These are phyloP conservation scores for Epinotia demarniana DNA, from an alignment of 2,888 invertebrate genomes.

Conservation along the genomic window DNA sequence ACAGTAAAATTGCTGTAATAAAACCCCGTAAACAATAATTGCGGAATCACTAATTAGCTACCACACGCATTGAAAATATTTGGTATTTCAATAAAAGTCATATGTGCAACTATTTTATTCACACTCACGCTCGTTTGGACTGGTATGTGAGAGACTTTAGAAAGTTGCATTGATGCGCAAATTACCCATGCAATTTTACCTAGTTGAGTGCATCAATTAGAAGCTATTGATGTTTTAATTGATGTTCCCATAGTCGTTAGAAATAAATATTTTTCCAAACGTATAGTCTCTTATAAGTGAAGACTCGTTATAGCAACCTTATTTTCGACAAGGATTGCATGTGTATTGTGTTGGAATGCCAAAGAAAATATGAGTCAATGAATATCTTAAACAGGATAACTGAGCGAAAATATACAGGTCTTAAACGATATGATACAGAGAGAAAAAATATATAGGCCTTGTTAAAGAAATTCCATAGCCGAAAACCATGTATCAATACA, in stretches of 20 bases:
- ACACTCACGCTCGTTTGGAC: neutral
- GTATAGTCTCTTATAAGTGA: neutral
- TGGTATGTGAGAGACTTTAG: conserved; percentile 4
- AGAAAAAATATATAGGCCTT: neutral
- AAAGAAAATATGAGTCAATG: no score
- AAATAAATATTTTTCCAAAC: neutral
- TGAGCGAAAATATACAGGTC: neutral
- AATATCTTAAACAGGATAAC: neutral
- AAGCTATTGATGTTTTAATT: conserved; percentile 26
- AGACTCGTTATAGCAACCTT: neutral
- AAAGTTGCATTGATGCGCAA: conserved; percentile 32
- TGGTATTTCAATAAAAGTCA: neutral
- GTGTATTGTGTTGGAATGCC: no score
- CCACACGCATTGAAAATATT: conserved; percentile 2
- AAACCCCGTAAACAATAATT: conserved; percentile 6
- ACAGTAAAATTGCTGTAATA: conserved; percentile 10
- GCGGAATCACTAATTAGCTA: neutral
- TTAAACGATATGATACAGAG: neutral
- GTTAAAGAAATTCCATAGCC: neutral
- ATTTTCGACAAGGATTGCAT: no score
- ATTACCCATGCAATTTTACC: conserved; percentile 29
- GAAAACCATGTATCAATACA: conserved; percentile 11
- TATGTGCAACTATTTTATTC: neutral
- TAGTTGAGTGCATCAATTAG: conserved; percentile 26
- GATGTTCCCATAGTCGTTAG: conserved; percentile 1